A percentile compares a stretch with the other conserved stretches of the same genome.
Conservation (phyloP, 2,888 invertebrate species). For the Synergus umbraculus region DNA sequence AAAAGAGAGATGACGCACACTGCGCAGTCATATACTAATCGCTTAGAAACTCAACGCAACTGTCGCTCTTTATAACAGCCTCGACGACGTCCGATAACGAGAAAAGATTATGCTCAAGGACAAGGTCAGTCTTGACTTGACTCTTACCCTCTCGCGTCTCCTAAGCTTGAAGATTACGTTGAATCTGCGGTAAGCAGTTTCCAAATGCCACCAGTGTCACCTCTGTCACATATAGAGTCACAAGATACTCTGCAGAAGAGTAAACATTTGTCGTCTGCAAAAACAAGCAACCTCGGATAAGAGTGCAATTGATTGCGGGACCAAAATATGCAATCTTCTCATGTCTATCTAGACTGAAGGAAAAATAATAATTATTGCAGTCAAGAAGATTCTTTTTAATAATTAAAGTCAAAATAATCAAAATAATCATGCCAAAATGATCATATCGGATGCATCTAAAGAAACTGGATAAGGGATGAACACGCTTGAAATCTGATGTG, state of each 20-base stretch:
- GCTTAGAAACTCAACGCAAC: conserved; percentile 10
- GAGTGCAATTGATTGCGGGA: not conserved
- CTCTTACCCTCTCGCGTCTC: conserved; percentile 42
- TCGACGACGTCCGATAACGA: conserved; percentile 75
- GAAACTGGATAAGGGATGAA: no score
- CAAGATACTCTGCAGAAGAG: not conserved
- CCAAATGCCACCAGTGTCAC: conserved; percentile 24
- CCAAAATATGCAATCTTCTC: not conserved
- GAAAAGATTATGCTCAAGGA: conserved; percentile 76
- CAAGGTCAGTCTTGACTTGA: conserved; percentile 69
- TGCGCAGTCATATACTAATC: conserved; percentile 31
- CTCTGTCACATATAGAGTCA: not conserved
- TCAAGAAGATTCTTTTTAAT: no score
- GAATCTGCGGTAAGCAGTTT: conserved; percentile 22
- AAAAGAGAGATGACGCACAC: conserved; percentile 32
- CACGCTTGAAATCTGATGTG: no score
- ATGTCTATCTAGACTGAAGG: not conserved
- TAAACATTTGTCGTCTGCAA: conserved; percentile 17
- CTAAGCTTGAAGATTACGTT: conserved; percentile 6
- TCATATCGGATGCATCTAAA: not conserved
- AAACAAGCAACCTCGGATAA: conserved; percentile 20
- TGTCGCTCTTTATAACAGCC: conserved; percentile 18
- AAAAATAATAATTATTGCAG: not conserved
- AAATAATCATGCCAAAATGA: not conserved
- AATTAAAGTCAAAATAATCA: no score